These are phyloP conservation scores for Helicoverpa armigera DNA, from an alignment of 1,140 invertebrate genomes.

Conservation along the genomic window DNA sequence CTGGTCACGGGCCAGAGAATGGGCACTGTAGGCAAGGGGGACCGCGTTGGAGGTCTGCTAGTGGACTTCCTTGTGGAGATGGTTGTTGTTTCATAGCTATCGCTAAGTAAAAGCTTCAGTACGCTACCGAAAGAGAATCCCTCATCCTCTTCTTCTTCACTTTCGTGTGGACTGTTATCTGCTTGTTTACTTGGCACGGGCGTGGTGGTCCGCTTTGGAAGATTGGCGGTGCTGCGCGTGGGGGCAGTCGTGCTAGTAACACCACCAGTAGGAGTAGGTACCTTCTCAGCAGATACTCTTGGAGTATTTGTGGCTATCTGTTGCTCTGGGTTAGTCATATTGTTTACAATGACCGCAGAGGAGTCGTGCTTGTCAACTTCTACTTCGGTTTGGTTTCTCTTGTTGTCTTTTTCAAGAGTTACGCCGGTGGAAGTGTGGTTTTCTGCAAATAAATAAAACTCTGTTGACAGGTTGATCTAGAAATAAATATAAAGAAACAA, in stretches of 20 bases:
- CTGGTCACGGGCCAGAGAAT: background rate
- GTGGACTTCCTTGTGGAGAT: conserved; percentile 57
- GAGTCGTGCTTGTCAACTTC: background rate
- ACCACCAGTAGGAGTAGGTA: background rate
- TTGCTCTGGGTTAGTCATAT: conserved; percentile 6
- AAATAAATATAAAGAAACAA: too few species aligned
- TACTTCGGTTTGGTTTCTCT: background rate
- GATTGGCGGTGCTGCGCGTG: background rate
- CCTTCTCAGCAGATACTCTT: background rate
- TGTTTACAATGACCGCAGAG: background rate
- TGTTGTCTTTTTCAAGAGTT: conserved; percentile 7
- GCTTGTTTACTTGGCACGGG: conserved; percentile 41
- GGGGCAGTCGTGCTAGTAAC: background rate
- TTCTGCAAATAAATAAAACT: background rate
- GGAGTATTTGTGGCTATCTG: conserved; percentile 40
- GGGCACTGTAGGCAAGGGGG: background rate
- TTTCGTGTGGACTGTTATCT: conserved; percentile 59
- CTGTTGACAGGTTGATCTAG: background rate
- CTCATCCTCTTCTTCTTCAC: conserved; percentile 80
- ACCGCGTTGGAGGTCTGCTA: conserved; percentile 36
- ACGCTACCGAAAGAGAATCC: conserved; percentile 88
- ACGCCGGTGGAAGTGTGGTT: background rate
- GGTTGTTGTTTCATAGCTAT: conserved; percentile 77
- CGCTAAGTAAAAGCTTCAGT: conserved; percentile 86
- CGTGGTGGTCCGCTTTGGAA: conserved; percentile 53